Base-by-base conservation (phyloP, 2,888 invertebrate species). In the Sceliomorpha sp. region DNA sequence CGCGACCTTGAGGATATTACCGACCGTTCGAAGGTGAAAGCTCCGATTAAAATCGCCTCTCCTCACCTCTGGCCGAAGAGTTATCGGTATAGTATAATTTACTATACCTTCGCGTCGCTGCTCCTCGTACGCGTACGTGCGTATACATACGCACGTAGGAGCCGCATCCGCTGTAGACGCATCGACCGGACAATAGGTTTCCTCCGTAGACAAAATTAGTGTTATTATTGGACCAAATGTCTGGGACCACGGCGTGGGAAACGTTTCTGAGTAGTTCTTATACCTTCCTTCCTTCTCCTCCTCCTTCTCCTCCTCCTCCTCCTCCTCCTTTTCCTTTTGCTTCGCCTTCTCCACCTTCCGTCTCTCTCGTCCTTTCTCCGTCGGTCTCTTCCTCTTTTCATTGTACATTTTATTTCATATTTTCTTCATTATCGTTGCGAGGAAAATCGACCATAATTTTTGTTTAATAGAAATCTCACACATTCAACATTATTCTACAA, bases 171-270 rank as follows among this genome's bases (percentile, higher is more conserved):
- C 78, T 79, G 76, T 72, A 76, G 78, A 79, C 74, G 72, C 75
- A 78, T 78, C 73, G 76, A 64, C 74, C 76, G 80, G 76, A 86
- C 86, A 86, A 85, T 85, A 83, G 83, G 79, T 83, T 86, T 84
- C 84, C 84, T 81, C 78, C 79, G 82, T 82, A 80, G 80, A 81
- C 83, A 75, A 82, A 86, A 86, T 86, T 84, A 86, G 84, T 86
- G 80, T 86, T 86, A 86, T 86, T 86, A 86, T 85, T 85, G 85
- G 85, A 82, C 85, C 85, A 84, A 86, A 86, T 86, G 86, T 85
- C 84, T 81, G 84, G 80, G 79, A 75, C 78, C 77, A 76, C 70
- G 79, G 76, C 85, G 85, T 86, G 86, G 86, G 85, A 86, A 86
- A 70, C 62, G 17, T 50, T 67, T 69, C 59, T 67, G 40, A 71